Conservation (phyloP, 2,113 vertebrate genomes). For the Rattus rattus region DNA sequence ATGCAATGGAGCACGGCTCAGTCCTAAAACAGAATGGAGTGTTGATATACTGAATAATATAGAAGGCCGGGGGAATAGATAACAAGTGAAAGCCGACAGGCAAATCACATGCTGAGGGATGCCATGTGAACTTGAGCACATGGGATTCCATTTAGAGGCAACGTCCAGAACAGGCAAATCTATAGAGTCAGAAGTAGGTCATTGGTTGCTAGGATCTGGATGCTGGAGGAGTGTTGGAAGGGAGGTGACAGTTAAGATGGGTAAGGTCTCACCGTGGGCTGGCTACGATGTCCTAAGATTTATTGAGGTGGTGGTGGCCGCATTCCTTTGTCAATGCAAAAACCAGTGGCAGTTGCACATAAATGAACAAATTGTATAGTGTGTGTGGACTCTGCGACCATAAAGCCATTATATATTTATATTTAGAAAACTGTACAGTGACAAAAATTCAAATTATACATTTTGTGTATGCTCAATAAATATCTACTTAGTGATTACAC, state of each 20-base stretch:
- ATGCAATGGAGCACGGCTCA: neutral
- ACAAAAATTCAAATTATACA: neutral
- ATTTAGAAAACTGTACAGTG: neutral
- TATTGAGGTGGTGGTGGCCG: neutral
- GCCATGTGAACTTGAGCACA: neutral
- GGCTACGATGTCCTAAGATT: neutral
- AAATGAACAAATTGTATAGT: neutral
- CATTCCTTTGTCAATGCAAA: neutral
- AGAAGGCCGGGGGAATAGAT: neutral
- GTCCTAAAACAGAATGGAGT: neutral
- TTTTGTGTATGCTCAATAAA: constrained; percentile 16
- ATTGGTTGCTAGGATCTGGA: neutral
- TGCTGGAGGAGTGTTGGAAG: neutral
- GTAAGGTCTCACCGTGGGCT: neutral
- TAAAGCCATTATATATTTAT: neutral
- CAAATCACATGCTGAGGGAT: neutral
- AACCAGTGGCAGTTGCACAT: neutral
- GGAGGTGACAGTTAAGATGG: neutral
- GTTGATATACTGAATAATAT: neutral
- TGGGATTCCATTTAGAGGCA: neutral
- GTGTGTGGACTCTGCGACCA: neutral
- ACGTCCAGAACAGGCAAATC: neutral
- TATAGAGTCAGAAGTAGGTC: neutral
- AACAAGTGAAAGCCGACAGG: neutral
- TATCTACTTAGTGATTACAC: neutral